phyloP scores from a whole-genome alignment of 1,140 invertebrate species.

The Drosophila pseudoananassae region DNA sequence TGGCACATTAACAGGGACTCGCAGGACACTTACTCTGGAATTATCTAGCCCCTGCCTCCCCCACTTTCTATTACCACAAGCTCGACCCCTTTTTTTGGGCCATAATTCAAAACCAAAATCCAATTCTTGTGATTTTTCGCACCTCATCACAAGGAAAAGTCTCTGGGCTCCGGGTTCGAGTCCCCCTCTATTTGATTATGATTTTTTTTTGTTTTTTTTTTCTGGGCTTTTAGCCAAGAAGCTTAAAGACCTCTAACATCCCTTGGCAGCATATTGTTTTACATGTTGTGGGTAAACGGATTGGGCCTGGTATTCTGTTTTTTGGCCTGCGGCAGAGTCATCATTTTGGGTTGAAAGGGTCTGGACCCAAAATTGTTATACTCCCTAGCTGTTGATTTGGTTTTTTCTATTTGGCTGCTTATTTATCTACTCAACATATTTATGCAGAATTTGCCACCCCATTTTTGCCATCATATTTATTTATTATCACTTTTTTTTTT shows the following conservation, averaged over 20 bases:
- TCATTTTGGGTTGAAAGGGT: slow-evolving; percentile 7
- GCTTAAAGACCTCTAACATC: background rate
- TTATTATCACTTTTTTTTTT: background rate
- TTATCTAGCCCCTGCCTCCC: background rate
- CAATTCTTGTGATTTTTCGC: slow-evolving; percentile 66
- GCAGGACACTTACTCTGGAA: background rate
- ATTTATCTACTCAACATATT: slow-evolving; percentile 26
- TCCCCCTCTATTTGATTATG: no score
- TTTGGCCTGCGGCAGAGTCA: slow-evolving; percentile 23
- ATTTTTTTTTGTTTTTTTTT: background rate
- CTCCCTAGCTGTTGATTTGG: slow-evolving; percentile 2
- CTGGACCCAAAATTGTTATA: slow-evolving; percentile 34
- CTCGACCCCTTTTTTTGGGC: slow-evolving; percentile 1
- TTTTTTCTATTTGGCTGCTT: slow-evolving; percentile 1
- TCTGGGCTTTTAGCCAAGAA: slow-evolving; percentile 16
- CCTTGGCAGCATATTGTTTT: slow-evolving; percentile 45
- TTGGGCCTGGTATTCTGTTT: slow-evolving; percentile 24
- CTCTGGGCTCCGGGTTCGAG: background rate
- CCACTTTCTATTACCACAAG: slow-evolving; percentile 1
- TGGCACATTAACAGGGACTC: slow-evolving; percentile 21
- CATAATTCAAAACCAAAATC: slow-evolving; percentile 40
- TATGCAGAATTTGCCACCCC: slow-evolving; percentile 4
- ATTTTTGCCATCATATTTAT: background rate
- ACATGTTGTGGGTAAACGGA: slow-evolving; percentile 59
- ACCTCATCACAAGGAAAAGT: slow-evolving; percentile 47